Evolutionary conservation across 2,797 vertebrate genomes (phyloP).

Genomic region (Lagorchestes hirsutus): DNA sequence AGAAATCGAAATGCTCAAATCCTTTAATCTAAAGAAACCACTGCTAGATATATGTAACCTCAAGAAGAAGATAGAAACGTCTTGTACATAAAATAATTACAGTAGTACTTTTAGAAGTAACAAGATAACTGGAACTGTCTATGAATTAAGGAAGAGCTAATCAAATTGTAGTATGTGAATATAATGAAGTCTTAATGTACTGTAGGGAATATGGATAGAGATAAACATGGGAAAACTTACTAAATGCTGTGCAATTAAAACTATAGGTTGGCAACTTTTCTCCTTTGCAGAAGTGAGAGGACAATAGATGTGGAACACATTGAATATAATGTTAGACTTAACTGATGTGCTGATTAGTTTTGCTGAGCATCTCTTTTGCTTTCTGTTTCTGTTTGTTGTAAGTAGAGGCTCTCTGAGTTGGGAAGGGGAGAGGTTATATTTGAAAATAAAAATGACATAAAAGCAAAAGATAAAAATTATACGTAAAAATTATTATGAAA

Average conservation of each 20-base stretch:
- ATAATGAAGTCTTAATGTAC: neutral
- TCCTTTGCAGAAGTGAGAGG: neutral
- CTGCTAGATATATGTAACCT: neutral
- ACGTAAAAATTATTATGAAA: neutral
- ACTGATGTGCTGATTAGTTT: neutral
- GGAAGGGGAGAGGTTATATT: neutral
- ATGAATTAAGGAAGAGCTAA: neutral
- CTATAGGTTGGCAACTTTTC: neutral
- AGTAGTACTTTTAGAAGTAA: neutral
- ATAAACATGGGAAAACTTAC: neutral
- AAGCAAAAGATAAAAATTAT: neutral
- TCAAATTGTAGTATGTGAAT: neutral
- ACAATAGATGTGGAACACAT: neutral
- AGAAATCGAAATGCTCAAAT: neutral
- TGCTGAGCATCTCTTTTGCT: neutral
- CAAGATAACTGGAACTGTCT: neutral
- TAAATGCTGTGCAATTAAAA: neutral
- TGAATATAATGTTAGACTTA: neutral
- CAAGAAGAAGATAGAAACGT: neutral
- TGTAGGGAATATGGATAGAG: neutral
- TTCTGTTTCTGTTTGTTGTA: neutral
- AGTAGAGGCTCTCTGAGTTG: neutral
- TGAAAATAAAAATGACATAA: neutral
- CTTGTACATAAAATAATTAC: neutral
- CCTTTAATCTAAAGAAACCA: neutral